Percentiles rank a stretch among this genome's conserved stretches.
Evolutionary conservation across 2,888 invertebrate genomes (phyloP).

Genomic region (Hofmannophila pseudospretella): DNA sequence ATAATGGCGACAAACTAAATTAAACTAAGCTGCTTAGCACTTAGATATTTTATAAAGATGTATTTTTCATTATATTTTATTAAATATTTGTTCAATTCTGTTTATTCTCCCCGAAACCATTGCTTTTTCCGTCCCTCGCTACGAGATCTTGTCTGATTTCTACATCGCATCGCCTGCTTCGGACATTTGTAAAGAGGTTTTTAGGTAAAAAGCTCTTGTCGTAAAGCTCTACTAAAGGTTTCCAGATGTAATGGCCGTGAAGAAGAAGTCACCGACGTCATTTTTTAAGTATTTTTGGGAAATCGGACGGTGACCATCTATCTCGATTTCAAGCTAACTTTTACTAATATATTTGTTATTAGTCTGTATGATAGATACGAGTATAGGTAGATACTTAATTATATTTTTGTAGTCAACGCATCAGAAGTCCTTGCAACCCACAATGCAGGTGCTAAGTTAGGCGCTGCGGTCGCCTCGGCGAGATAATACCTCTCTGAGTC

Average conservation of each 20-base stretch:
- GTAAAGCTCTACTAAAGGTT: slow-evolving; percentile 29
- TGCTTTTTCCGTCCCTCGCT: slow-evolving; percentile 1
- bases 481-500: slow-evolving; percentile 52
- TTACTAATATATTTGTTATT: too few relatives aligned
- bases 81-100: too few relatives aligned
- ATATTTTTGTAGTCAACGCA: too few relatives aligned
- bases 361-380: too few relatives aligned
- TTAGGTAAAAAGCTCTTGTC: slow-evolving; percentile 25
- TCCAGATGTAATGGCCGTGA: slow-evolving; percentile 31
- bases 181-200: slow-evolving; percentile 30
- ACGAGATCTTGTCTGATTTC: slow-evolving; percentile 14
- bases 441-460: slow-evolving; percentile 41
- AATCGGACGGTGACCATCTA: slow-evolving; percentile 12
- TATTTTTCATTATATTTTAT: too few relatives aligned
- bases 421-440: slow-evolving; percentile 11
- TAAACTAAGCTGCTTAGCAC: too few relatives aligned
- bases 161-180: slow-evolving; percentile 23
- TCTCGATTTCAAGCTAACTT: too few relatives aligned
- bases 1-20: too few relatives aligned
- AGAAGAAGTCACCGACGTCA: slow-evolving; percentile 27
- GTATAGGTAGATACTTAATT: too few relatives aligned
- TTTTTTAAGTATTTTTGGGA: slow-evolving; percentile 20
- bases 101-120: too few relatives aligned
- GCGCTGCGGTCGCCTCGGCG: slow-evolving; percentile 27
- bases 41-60: too few relatives aligned